These are phyloP conservation scores for Hydropotes inermis DNA, from an alignment of 2,113 vertebrate species.

Conservation along the genomic window DNA sequence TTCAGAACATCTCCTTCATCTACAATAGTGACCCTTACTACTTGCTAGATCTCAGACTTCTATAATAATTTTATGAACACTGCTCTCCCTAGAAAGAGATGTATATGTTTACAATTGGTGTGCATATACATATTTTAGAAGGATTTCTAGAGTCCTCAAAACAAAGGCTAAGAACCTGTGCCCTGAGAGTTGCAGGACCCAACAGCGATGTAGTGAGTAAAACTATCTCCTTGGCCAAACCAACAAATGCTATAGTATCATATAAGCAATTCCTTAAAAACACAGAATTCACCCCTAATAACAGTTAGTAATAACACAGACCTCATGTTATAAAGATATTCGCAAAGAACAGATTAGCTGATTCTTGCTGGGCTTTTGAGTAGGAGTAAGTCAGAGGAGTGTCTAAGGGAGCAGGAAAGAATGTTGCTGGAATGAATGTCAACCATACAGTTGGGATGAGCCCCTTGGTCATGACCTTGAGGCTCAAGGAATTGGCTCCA, in stretches of 20 bases:
- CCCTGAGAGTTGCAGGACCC: not conserved
- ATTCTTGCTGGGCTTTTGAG: not conserved
- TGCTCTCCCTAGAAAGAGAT: not conserved
- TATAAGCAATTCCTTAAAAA: not conserved
- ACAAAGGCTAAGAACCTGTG: not conserved
- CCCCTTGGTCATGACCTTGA: slow-evolving; percentile 62
- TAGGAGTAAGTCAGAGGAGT: not conserved
- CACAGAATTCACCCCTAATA: not conserved
- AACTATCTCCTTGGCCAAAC: not conserved
- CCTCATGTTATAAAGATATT: not conserved
- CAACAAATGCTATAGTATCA: not conserved
- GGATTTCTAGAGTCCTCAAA: not conserved
- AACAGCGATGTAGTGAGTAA: not conserved
- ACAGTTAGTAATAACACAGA: not conserved
- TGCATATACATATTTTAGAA: not conserved
- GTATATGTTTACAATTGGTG: not conserved
- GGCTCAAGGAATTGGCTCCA: not conserved
- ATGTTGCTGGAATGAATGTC: not conserved
- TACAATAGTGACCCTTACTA: not conserved
- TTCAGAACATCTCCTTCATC: not conserved
- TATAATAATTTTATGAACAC: not conserved
- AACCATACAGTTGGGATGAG: not conserved
- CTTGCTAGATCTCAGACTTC: not conserved
- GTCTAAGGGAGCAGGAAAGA: not conserved
- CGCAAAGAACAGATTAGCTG: not conserved